These are phyloP conservation scores for Drosophila nr. perissopoda DNA, from an alignment of 2,888 invertebrate species.

Conservation along the genomic window DNA sequence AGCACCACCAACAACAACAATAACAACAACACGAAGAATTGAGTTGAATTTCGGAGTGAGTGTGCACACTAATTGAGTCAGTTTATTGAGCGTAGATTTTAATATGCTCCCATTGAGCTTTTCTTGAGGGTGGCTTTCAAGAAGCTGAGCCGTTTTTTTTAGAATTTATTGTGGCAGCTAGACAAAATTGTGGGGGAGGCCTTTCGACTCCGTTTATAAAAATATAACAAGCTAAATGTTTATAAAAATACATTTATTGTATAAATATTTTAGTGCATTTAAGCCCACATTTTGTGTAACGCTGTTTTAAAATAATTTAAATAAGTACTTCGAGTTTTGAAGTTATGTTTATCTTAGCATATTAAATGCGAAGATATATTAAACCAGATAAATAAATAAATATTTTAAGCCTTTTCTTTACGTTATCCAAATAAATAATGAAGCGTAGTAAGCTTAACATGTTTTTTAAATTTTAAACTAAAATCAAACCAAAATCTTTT, in stretches of 20 bases:
- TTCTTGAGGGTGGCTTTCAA: slow-evolving; percentile 32
- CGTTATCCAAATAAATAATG: not conserved
- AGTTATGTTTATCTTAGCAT: not conserved
- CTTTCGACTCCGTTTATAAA: not conserved
- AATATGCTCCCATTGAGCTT: slow-evolving; percentile 29
- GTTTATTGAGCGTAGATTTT: slow-evolving; percentile 9
- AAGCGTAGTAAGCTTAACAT: not conserved
- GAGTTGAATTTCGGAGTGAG: slow-evolving; percentile 39
- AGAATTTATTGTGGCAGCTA: not conserved
- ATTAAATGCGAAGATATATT: not conserved
- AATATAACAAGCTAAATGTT: not conserved
- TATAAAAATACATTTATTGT: not conserved
- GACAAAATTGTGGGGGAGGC: not conserved
- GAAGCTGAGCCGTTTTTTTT: slow-evolving; percentile 6
- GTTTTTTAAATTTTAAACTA: not conserved
- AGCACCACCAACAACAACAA: slow-evolving; percentile 4
- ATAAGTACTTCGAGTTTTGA: not conserved
- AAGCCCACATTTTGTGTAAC: not conserved
- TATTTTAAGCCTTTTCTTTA: rapidly evolving
- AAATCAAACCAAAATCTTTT: not conserved
- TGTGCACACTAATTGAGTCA: slow-evolving; percentile 46
- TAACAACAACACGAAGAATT: slow-evolving; percentile 21
- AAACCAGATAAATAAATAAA: not conserved
- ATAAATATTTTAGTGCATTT: not conserved
- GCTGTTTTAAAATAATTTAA: not conserved